Percentiles rank a stretch among this genome's conserved stretches.
These are phyloP conservation scores for Gryllus longicercus DNA, from an alignment of 2,888 invertebrate species.

Conservation along the genomic window DNA sequence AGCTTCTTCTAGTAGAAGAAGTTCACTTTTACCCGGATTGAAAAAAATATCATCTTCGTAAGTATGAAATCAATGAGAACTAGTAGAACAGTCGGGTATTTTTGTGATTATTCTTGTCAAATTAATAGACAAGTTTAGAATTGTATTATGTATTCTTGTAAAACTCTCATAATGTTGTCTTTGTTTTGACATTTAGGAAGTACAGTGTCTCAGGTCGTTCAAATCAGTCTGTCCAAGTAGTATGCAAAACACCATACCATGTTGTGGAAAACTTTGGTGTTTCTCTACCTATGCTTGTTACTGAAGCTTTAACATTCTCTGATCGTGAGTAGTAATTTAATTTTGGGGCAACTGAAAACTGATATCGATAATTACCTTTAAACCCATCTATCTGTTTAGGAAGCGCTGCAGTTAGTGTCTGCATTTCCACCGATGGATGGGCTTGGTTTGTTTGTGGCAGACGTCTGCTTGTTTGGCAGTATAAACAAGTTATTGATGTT, in stretches of 20 bases:
- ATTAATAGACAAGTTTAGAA: not conserved
- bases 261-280: constrained; percentile 76
- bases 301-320: constrained; percentile 80
- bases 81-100: too few species aligned
- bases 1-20: constrained; percentile 23
- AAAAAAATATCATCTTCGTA: constrained; percentile 21
- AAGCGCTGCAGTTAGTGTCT: constrained; percentile 58
- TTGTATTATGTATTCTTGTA: not conserved
- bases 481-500: constrained; percentile 41
- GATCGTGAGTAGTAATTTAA: constrained; percentile 53
- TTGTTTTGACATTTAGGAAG: constrained; percentile 46
- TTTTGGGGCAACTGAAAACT: not conserved
- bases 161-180: too few species aligned
- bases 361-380: constrained; percentile 37
- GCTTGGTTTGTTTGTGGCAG: constrained; percentile 84
- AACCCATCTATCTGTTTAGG: constrained; percentile 31
- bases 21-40: constrained; percentile 18
- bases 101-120: too few species aligned
- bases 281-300: constrained; percentile 80
- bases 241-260: constrained; percentile 70
- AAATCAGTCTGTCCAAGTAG: constrained; percentile 67
- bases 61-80: not conserved
- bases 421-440: constrained; percentile 67
- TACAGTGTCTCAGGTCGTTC: constrained; percentile 60
- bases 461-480: constrained; percentile 81